Evolutionary conservation across 2,113 vertebrate genomes (phyloP), one percentile per base, ranked within the genome.

Genomic region (Forbesichthys papilliferus): DNA sequence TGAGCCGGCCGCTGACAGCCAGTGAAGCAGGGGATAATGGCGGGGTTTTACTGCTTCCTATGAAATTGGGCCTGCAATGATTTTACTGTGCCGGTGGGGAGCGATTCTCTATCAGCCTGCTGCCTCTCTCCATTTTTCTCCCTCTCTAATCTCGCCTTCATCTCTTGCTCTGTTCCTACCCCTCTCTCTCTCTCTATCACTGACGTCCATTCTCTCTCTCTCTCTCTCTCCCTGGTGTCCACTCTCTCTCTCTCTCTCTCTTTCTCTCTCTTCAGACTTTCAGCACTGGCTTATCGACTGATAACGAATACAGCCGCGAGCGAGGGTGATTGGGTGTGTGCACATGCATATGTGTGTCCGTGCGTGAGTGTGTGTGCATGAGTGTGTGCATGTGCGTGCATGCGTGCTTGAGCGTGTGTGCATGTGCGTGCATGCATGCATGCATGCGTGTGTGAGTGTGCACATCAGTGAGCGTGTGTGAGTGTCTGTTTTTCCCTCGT

Each of bases 1-100:
- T 61, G 82, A 84, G 75, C 55, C 68, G 18, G 77, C 14, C 13
- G 79, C 81, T 84, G 75, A 88, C 86, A 85, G 79, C 55, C 80
- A 61, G 63, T 56, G 69, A 86, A 79, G 75, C 69, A 20, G 68
- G 66, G 79, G 84, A 88, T 88, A 86, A 86, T 88, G 75, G 82
- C 88, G 71, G 77, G 85, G 71, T 88, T 88, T 86, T 85, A 84
- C 79, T 76, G 74, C 77, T 84, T 82, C 79, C 79, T 80, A 82
- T 84, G 86, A 88, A 90, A 88, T 82, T 85, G 80, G 84, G 78
- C 86, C 54, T 74, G 47, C 61, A 42, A 72, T 84, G 86, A 88
- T 89, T 88, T 88, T 83, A 84, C 79, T 59, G 74, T 83, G 80
- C 63, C 66, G 68, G 63, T 52, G 82, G 85, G 84, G 80, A 85